Evolutionary conservation across 1,140 invertebrate genomes (phyloP).

Genomic region (Arctopsyche grandis): DNA sequence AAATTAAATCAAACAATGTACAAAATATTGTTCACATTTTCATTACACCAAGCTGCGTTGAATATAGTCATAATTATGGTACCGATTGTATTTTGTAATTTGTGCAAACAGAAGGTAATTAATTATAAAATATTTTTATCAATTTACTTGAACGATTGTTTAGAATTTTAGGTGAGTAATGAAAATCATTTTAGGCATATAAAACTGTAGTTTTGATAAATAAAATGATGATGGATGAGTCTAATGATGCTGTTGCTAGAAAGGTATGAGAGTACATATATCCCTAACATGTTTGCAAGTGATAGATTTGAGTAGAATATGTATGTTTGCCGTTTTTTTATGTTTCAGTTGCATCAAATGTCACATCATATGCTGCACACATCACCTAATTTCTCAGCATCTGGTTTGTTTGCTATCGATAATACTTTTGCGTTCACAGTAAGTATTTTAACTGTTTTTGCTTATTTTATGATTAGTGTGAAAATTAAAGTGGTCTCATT

Average conservation of each 20-base stretch:
- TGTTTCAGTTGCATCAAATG: conserved; percentile 23
- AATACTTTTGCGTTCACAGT: neutral
- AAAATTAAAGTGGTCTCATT: neutral
- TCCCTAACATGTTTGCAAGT: neutral
- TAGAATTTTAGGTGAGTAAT: neutral
- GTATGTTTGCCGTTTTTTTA: neutral
- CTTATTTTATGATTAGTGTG: neutral
- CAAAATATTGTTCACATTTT: neutral
- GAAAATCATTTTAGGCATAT: conserved; percentile 23
- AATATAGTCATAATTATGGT: neutral
- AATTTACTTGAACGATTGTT: neutral
- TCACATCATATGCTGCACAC: neutral
- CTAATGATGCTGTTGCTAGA: neutral
- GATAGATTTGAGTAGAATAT: neutral
- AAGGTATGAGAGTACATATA: conserved; percentile 10
- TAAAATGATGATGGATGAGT: conserved; percentile 34
- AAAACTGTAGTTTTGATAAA: conserved; percentile 19
- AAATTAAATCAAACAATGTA: neutral
- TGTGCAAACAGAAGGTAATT: conserved; percentile 12
- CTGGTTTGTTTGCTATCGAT: neutral
- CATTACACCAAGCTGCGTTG: neutral
- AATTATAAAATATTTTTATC: neutral
- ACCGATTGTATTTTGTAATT: neutral
- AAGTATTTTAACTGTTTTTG: neutral
- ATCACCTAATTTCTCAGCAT: neutral